phyloP scores from a whole-genome alignment of 2,888 invertebrate genomes.

The Mimachlamys varia region DNA sequence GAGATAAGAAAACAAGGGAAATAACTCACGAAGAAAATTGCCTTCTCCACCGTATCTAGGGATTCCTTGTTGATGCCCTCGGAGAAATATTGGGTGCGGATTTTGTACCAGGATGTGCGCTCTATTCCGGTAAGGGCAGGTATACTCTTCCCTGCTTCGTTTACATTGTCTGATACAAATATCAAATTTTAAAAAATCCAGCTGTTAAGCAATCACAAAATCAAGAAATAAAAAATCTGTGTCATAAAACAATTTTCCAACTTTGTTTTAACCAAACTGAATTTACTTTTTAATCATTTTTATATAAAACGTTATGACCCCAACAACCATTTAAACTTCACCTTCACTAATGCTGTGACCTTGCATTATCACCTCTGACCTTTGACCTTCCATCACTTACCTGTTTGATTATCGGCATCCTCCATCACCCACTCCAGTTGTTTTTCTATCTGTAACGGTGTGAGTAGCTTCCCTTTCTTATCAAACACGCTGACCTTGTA shows the following conservation, averaged over 20 bases:
- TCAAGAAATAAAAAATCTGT: too few relatives aligned
- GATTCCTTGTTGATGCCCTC: constrained; percentile 81
- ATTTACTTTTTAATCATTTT: too few relatives aligned
- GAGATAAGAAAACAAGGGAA: not conserved
- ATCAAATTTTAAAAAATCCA: too few relatives aligned
- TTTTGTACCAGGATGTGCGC: constrained; percentile 81
- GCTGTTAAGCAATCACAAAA: too few relatives aligned
- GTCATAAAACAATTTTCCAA: too few relatives aligned
- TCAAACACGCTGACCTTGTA: constrained; percentile 82
- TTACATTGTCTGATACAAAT: constrained; percentile 61
- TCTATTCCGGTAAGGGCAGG: constrained; percentile 81
- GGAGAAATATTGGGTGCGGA: constrained; percentile 79
- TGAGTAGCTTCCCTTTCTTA: constrained; percentile 79
- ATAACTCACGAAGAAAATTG: constrained; percentile 80
- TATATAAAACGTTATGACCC: too few relatives aligned
- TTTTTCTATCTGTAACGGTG: constrained; percentile 79
- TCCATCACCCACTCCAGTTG: constrained; percentile 81
- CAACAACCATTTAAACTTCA: too few relatives aligned
- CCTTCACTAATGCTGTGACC: too few relatives aligned
- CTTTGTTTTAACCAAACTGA: too few relatives aligned
- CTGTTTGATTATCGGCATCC: constrained; percentile 79
- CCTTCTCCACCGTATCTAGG: constrained; percentile 80
- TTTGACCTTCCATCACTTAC: constrained; percentile 60
- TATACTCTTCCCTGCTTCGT: constrained; percentile 77
- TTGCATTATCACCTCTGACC: not conserved